phyloP scores from a whole-genome alignment of 2,113 vertebrate genomes.

The Conger conger region DNA sequence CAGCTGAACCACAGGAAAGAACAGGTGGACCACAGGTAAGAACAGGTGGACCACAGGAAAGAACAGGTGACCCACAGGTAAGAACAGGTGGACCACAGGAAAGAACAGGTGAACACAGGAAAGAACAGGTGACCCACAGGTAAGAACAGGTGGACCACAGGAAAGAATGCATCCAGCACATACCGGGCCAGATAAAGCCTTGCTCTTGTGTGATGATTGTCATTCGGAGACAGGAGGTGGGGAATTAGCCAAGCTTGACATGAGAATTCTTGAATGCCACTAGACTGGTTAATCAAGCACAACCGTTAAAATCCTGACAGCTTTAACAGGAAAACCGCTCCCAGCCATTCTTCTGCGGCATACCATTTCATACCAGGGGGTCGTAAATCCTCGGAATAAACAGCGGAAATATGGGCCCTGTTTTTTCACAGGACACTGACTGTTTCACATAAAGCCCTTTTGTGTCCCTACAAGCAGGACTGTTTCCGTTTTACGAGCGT shows the following conservation, averaged over 20 bases:
- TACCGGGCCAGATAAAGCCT: not conserved
- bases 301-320: constrained; percentile 36
- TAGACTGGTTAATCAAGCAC: constrained; percentile 42
- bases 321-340: constrained; percentile 40
- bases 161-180: too few species aligned
- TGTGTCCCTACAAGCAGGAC: not conserved
- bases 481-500: not conserved
- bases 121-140: not conserved
- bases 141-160: not conserved
- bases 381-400: constrained; percentile 24
- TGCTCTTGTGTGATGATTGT: not conserved
- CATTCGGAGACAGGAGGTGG: constrained; percentile 34
- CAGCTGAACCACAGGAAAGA: too few species aligned
- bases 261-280: constrained; percentile 39
- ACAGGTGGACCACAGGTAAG: too few species aligned
- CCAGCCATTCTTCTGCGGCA: constrained; percentile 27
- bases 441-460: not conserved
- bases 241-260: constrained; percentile 42
- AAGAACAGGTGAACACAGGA: too few species aligned
- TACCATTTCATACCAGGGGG: constrained; percentile 15
- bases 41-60: too few species aligned
- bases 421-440: constrained; percentile 22
- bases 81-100: too few species aligned
- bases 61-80: too few species aligned
- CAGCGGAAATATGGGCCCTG: not conserved